Base-by-base conservation (phyloP, 2,113 vertebrate genomes). In the Daubentonia madagascariensis region DNA sequence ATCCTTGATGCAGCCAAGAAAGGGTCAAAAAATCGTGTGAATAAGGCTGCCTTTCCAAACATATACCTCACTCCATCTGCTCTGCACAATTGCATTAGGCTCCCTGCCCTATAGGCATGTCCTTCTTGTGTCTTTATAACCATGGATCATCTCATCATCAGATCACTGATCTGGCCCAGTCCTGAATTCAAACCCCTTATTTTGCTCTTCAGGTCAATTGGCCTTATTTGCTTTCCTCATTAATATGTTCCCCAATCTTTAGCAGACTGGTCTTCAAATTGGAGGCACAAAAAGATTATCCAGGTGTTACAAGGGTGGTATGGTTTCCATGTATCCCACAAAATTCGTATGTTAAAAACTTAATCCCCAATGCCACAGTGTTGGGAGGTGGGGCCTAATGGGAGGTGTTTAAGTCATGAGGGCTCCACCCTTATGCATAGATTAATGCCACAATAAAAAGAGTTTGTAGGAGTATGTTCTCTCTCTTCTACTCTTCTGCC, bases 51-150 rank as follows among this genome's bases (percentile, higher is more conserved):
- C 14, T 94, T 79, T 20, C n/a, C n/a, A 22, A 68, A 65, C 3
- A 59, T 1, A 18, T 4, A 35, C 1, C 22, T 22, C 22, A 8
- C 5, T 52, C 52, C 9, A 20, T 59, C 73, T 32, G 1, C 43
- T 45, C 10, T 50, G 18, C 5, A 73, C 25, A 40, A 18, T n/a
- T 14, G 0, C 25, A 30, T 65, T 61, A 7, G 54, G 11, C 54
- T 90, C 1, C 2, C 10, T 85, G 12, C 4, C 8, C 1, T 25
- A 14, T 23, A 45, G 25, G 1, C 59, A 5, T 2, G 6, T 17
- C 68, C 28, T 86, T 10, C 6, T 85, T 37, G 1, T 32, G 87
- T 20, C 25, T 59, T 67, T 63, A 8, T 50, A 75, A 54, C 11
- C 59, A 30, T 6, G 9, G 37, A 17, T 22, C n/a, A 4, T 45